Percentiles rank a stretch among this genome's conserved stretches.
phyloP scores from a whole-genome alignment of 2,888 invertebrate genomes.

The Teleiodes luculella region DNA sequence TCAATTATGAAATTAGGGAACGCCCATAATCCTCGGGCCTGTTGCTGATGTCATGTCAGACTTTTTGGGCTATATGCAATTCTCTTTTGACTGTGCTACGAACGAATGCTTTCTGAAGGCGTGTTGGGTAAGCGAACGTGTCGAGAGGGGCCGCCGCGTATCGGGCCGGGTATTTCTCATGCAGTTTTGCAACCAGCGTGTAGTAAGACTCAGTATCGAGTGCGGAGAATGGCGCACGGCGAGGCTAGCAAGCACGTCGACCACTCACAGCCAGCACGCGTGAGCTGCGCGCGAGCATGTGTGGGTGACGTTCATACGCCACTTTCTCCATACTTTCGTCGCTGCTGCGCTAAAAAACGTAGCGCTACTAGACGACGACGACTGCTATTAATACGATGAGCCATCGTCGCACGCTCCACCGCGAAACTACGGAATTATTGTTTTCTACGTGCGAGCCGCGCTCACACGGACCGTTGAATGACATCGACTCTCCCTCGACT shows the following conservation, averaged over 20 bases:
- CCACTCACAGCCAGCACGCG: constrained; percentile 46
- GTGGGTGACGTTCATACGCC: constrained; percentile 75
- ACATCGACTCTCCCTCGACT: constrained; percentile 41
- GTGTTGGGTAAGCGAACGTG: constrained; percentile 72
- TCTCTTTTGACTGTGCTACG: constrained; percentile 9
- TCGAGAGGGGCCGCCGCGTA: constrained; percentile 66
- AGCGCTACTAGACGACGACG: constrained; percentile 62
- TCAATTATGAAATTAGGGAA: constrained; percentile 52
- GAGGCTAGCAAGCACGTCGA: constrained; percentile 43
- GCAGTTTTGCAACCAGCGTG: constrained; percentile 64
- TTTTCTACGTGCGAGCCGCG: constrained; percentile 46
- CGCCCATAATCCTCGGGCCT: constrained; percentile 41
- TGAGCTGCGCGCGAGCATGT: constrained; percentile 66
- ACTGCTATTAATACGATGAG: constrained; percentile 61
- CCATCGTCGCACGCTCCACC: constrained; percentile 66
- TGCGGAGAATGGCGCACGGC: constrained; percentile 53
- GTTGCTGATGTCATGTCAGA: constrained; percentile 24
- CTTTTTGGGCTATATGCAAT: constrained; percentile 24
- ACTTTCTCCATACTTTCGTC: constrained; percentile 79
- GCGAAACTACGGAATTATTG: constrained; percentile 65
- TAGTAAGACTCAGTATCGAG: constrained; percentile 61
- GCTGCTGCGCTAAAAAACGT: constrained; percentile 73
- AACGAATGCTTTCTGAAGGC: constrained; percentile 33
- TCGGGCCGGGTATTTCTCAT: constrained; percentile 66
- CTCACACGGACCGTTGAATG: constrained; percentile 43